These are phyloP conservation scores for Parnassius mnemosyne DNA, from an alignment of 2,888 invertebrate genomes.

Conservation along the genomic window DNA sequence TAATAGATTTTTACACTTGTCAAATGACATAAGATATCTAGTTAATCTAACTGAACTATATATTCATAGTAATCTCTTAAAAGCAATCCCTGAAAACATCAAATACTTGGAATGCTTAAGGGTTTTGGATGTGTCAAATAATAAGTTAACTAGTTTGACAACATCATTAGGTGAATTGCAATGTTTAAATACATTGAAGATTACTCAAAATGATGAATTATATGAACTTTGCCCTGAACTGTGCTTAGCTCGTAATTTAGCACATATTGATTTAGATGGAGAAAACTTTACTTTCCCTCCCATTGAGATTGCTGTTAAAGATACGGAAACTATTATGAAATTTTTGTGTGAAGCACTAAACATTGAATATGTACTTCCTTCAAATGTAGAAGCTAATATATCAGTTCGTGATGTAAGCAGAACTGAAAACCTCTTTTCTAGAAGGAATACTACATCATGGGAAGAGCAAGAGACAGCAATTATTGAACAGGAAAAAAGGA, in stretches of 20 bases:
- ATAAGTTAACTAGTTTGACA: slow-evolving; percentile 83
- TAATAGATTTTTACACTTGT: slow-evolving; percentile 83
- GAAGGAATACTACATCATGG: slow-evolving; percentile 58
- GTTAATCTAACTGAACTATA: slow-evolving; percentile 86
- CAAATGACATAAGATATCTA: slow-evolving; percentile 83
- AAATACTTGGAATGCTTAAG: slow-evolving; percentile 82
- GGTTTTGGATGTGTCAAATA: slow-evolving; percentile 86
- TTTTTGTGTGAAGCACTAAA: slow-evolving; percentile 78
- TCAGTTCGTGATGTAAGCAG: slow-evolving; percentile 52
- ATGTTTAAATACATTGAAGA: slow-evolving; percentile 81
- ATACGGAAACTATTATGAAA: slow-evolving; percentile 83
- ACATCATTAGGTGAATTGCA: slow-evolving; percentile 82
- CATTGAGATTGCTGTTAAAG: slow-evolving; percentile 77
- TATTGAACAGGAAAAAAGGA: slow-evolving; percentile 82
- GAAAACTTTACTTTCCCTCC: slow-evolving; percentile 84
- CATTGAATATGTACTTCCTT: slow-evolving; percentile 72
- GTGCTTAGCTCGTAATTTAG: slow-evolving; percentile 83
- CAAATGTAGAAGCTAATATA: slow-evolving; percentile 48
- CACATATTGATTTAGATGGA: slow-evolving; percentile 82
- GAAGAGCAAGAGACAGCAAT: slow-evolving; percentile 84
- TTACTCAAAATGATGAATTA: slow-evolving; percentile 81
- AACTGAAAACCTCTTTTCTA: slow-evolving; percentile 58
- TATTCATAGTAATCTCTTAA: slow-evolving; percentile 86
- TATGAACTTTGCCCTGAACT: slow-evolving; percentile 83
- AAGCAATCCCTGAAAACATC: slow-evolving; percentile 84